phyloP scores from a whole-genome alignment of 1,140 invertebrate genomes.

The Capitella teleta region DNA sequence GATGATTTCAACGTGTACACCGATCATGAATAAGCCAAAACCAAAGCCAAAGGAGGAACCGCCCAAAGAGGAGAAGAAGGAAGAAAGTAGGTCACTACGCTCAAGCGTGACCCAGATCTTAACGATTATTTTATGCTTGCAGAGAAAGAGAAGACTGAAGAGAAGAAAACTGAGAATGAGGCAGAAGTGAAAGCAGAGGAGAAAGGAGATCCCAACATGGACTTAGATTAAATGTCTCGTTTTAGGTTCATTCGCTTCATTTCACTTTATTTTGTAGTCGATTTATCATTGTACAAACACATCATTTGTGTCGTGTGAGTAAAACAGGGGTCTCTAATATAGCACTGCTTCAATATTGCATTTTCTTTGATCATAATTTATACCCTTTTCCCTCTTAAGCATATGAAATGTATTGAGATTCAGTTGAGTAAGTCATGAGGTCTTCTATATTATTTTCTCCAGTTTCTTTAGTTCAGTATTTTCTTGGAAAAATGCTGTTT shows the following conservation, averaged over 20 bases:
- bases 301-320: no score
- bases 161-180: slow-evolving; percentile 5
- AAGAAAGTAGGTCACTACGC: not conserved
- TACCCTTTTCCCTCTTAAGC: no score
- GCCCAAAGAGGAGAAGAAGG: slow-evolving; percentile 30
- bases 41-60: slow-evolving; percentile 69
- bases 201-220: not conserved
- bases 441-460: no score
- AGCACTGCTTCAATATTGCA: no score
- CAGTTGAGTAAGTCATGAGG: no score
- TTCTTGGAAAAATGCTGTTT: no score
- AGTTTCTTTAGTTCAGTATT: no score
- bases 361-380: no score
- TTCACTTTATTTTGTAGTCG: no score
- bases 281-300: no score
- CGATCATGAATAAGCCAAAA: slow-evolving; percentile 72
- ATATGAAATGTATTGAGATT: no score
- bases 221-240: not conserved
- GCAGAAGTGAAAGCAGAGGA: not conserved
- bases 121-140: slow-evolving; percentile 13
- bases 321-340: no score
- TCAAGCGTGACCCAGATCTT: not conserved
- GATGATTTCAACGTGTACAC: slow-evolving; percentile 57
- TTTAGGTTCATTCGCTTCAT: not conserved
- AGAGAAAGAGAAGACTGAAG: slow-evolving; percentile 11